A percentile compares a stretch with the other conserved stretches of the same genome.
phyloP scores from a whole-genome alignment of 2,888 invertebrate genomes.

The Strigamia maritima region DNA sequence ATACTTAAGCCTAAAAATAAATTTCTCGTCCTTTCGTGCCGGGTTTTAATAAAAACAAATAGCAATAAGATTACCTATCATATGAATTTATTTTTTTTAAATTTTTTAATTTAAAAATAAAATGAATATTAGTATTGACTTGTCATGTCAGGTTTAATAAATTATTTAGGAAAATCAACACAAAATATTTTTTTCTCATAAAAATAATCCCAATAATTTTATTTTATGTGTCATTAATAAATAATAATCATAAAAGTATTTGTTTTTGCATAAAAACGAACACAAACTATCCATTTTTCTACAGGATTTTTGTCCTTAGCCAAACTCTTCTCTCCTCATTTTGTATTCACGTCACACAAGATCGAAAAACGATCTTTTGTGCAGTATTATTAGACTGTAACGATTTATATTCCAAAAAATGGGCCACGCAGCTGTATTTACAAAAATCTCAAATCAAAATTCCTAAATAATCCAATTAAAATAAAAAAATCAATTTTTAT shows the following conservation, averaged over 20 bases:
- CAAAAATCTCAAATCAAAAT: neutral
- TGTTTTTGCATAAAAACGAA: neutral
- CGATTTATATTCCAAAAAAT: conserved; percentile 31
- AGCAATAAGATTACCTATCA: neutral
- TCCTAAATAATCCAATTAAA: conserved; percentile 1
- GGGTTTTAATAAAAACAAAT: conserved; percentile 2
- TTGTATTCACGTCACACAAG: conserved; percentile 31
- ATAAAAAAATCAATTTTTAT: no score
- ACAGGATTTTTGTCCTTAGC: conserved; percentile 9
- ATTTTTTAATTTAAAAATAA: neutral
- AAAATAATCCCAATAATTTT: no score
- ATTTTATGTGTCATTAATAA: no score
- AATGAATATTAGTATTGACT: neutral
- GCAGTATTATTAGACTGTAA: conserved; percentile 32
- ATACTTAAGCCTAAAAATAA: conserved; percentile 23
- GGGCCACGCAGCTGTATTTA: conserved; percentile 4
- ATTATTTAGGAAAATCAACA: neutral
- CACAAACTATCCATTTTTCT: neutral
- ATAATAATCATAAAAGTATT: neutral
- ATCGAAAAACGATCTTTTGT: conserved; percentile 34
- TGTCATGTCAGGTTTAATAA: neutral
- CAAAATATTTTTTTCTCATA: no score
- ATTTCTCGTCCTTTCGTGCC: neutral
- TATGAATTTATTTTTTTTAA: neutral
- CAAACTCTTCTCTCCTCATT: conserved; percentile 19